Base-by-base conservation (phyloP, 2,113 vertebrate genomes). In the Neopipo cinnamomea region DNA sequence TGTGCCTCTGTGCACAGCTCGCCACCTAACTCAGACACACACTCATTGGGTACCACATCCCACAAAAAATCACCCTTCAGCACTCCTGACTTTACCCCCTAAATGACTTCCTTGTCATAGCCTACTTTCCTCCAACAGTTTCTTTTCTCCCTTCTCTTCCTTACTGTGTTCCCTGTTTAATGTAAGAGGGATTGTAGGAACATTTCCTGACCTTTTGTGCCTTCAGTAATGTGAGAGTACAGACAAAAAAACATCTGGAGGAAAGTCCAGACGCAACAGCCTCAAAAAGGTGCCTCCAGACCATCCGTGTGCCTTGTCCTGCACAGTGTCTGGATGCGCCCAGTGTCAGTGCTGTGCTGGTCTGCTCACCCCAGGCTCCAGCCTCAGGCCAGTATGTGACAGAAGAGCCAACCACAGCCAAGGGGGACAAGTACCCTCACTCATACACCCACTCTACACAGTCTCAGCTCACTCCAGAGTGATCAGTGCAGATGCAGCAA, bases 171-270 rank as follows among this genome's bases (percentile, higher is more conserved):
- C 68, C 55, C 52, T 74, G 27, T 67, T 81, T 47, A 82, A 87
- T 1, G 0, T 27, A 53, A 84, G 15, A 89, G 65, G 37, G 76
- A 87, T 42, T 77, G 27, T 68, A 74, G n/a, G 46, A 94, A 90
- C 15, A 73, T 56, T 90, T 90, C 55, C 82, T 94, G 74, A 80
- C 41, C 67, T 90, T 91, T 65, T 73, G 58, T 85, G 62, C 71
- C 74, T 88, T 90, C 62, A 41, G 53, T 73, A 90, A 90, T 28
- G 35, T 24, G n/a, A 85, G 19, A 91, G 24, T 39, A 35, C 30
- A 78, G 77, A 93, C 67, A 42, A 72, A 88, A 88, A 83, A 89
- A 91, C 44, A 88, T 58, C 63, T 93, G 85, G 78, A 89, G 27
- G 67, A 74, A 91, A 91, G 49, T 16, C 58, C 44, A 85, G 56